phyloP scores from a whole-genome alignment of 92 coral and sea anemone genomes.

The Montipora capitata region DNA sequence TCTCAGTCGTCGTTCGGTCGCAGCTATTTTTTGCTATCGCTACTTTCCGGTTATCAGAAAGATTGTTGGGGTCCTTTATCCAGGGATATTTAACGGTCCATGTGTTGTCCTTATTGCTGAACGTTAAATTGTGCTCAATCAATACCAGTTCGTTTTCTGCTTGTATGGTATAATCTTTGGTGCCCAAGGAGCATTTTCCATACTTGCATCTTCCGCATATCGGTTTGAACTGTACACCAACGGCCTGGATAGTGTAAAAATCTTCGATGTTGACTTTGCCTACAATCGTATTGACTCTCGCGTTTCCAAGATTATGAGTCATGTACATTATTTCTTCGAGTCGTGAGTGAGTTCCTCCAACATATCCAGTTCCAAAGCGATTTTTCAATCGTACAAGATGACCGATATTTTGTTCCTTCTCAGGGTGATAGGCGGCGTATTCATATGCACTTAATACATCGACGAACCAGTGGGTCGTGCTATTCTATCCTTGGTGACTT shows the following conservation, averaged over 20 bases:
- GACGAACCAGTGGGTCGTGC: slow-evolving; percentile 72
- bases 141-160: slow-evolving; percentile 66
- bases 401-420: slow-evolving; percentile 53
- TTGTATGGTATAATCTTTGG: slow-evolving; percentile 59
- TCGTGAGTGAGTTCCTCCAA: slow-evolving; percentile 56
- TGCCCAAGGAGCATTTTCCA: slow-evolving; percentile 69
- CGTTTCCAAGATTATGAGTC: slow-evolving; percentile 29
- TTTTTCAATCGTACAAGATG: slow-evolving; percentile 71
- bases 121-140: slow-evolving; percentile 52
- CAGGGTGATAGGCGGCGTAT: slow-evolving; percentile 83
- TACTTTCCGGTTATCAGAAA: slow-evolving; percentile 68
- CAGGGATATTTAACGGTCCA: slow-evolving; percentile 79
- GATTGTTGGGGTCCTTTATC: slow-evolving; percentile 62
- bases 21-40: slow-evolving; percentile 71
- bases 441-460: slow-evolving; percentile 83
- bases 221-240: slow-evolving; percentile 71
- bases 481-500: slow-evolving; percentile 59
- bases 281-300: slow-evolving; percentile 44
- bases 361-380: slow-evolving; percentile 60
- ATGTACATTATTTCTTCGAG: slow-evolving; percentile 3
- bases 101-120: neutral
- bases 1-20: slow-evolving; percentile 68
- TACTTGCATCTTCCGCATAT: slow-evolving; percentile 74
- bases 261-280: slow-evolving; percentile 48
- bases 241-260: slow-evolving; percentile 68